Evolutionary conservation across 2,888 invertebrate species (phyloP), one percentile per base, ranked within the genome.

Genomic region (Deroplatys truncata): DNA sequence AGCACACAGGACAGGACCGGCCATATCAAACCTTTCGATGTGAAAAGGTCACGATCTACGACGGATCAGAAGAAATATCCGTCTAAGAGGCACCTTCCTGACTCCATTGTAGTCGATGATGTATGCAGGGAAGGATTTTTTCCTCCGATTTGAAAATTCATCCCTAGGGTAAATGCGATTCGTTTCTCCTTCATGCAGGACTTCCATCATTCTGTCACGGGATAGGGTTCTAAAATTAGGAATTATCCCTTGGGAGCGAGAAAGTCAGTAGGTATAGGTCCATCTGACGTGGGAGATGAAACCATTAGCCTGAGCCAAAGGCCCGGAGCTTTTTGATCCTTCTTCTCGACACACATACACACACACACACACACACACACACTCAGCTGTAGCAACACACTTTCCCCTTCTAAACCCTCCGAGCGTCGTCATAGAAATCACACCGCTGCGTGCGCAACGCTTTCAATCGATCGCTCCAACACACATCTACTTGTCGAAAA

Each of bases 371-470:
- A 1, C 49, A 3, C 49, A 7, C 49, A 1, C 49, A 7, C 49
- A 7, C 13, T 49, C 56, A 16, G 20, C 16, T 56, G 56, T 56
- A 72, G 56, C 56, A 72, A 72, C 56, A 72, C 56, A 72, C 56
- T 72, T 72, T 72, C 56, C 20, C 56, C 56, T 72, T 72, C 56
- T 72, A 72, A 72, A 72, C 56, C 56, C 89, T 89, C 89, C 82
- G 84, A 88, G 84, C 89, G 89, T 85, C 88, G 88, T 89, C 89
- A 88, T 88, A 89, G 88, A 84, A 89, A 89, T 88, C 82, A 88
- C 43, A 85, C 89, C 43, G 88, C 28, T 84, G 88, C 88, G 88
- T 56, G 84, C 87, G 87, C 88, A 88, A 35, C 84, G 28, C 28
- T 85, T 82, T 84, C 25, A 85, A 89, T 89, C 89, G 89, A 89